Percentiles rank a stretch among this genome's conserved stretches.
Conservation (phyloP, 2,113 vertebrate genomes). For the Agapornis roseicollis region DNA sequence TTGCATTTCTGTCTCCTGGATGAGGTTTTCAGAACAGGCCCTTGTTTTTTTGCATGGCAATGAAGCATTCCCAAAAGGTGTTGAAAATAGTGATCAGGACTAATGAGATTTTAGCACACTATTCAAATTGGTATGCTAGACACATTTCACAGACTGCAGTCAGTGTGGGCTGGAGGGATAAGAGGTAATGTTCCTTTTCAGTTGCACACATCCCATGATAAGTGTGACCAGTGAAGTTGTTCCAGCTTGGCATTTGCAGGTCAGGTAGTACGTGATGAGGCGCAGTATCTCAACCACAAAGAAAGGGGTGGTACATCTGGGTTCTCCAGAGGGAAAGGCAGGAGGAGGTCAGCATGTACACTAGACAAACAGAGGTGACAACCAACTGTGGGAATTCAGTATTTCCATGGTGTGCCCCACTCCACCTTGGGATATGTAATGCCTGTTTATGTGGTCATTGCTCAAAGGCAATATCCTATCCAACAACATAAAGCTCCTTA, state of each 20-base stretch:
- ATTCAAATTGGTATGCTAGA: neutral
- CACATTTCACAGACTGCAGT: neutral
- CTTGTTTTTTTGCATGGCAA: neutral
- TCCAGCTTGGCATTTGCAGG: neutral
- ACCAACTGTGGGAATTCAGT: neutral
- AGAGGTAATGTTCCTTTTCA: neutral
- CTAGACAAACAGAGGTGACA: neutral
- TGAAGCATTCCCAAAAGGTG: neutral
- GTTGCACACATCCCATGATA: fast-evolving
- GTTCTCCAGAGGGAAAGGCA: neutral
- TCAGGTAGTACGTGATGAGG: neutral
- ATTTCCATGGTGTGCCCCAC: fast-evolving
- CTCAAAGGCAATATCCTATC: neutral
- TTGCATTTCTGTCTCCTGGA: neutral
- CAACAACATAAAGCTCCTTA: neutral
- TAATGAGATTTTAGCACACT: neutral
- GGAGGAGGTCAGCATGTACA: fast-evolving
- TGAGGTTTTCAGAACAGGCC: neutral
- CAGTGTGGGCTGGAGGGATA: neutral
- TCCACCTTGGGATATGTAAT: neutral
- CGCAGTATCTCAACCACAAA: neutral
- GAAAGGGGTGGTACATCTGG: neutral
- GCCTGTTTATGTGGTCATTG: fast-evolving
- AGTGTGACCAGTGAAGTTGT: fast-evolving
- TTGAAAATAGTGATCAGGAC: neutral